A percentile compares a stretch with the other conserved stretches of the same genome.
phyloP scores from a whole-genome alignment of 2,797 vertebrate genomes.

The Pempheris klunzingeri region DNA sequence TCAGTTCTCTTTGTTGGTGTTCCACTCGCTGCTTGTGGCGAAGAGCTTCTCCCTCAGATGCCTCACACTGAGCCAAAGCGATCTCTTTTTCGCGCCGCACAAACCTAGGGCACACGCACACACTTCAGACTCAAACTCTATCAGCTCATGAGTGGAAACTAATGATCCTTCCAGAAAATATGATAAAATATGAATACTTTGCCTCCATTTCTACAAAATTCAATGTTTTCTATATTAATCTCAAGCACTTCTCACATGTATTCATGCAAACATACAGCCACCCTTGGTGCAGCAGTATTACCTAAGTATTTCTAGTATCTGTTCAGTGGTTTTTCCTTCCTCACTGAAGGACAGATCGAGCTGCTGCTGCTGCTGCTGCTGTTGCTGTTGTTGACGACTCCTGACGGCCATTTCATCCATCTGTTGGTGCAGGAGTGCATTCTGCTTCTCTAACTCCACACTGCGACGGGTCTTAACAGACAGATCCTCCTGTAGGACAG shows the following conservation, averaged over 20 bases:
- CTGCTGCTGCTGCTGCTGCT: slow-evolving; percentile 59
- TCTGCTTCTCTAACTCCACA: slow-evolving; percentile 93
- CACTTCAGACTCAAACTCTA: neutral
- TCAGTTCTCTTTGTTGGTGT: slow-evolving; percentile 92
- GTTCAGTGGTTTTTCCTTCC: slow-evolving; percentile 95
- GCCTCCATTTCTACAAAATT: neutral
- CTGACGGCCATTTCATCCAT: slow-evolving; percentile 93
- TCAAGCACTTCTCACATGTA: neutral
- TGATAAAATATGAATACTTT: too few relatives aligned
- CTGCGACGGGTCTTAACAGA: slow-evolving; percentile 85
- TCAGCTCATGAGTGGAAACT: neutral
- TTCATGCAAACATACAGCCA: neutral
- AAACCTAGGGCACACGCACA: slow-evolving; percentile 85
- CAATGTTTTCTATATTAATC: neutral
- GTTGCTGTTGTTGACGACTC: slow-evolving; percentile 70
- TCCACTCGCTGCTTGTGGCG: slow-evolving; percentile 92
- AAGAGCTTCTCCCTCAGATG: slow-evolving; percentile 91
- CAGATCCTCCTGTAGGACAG: slow-evolving; percentile 88
- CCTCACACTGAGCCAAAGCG: slow-evolving; percentile 90
- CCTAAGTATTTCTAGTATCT: slow-evolving; percentile 96
- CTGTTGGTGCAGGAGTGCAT: slow-evolving; percentile 92
- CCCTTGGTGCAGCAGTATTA: slow-evolving; percentile 62
- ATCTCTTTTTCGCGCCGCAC: slow-evolving; percentile 97
- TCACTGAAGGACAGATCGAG: slow-evolving; percentile 92
- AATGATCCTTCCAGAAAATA: too few relatives aligned